Percentiles rank a stretch among this genome's conserved stretches.
Conservation (phyloP, 2,113 vertebrate species). For the Passer montanus region DNA sequence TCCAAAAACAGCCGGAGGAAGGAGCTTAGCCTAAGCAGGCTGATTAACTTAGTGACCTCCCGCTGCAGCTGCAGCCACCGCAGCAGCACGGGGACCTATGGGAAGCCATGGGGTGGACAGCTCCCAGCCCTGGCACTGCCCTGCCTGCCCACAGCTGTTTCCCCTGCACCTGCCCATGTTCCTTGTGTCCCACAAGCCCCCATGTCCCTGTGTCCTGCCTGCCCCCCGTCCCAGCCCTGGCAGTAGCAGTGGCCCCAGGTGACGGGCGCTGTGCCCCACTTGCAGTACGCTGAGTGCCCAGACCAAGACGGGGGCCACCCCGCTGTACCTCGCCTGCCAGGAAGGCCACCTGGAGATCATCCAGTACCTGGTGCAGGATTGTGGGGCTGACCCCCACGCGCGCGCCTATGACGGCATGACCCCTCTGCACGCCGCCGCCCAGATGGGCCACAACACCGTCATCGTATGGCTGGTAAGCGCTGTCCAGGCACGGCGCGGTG, state of each 20-base stretch:
- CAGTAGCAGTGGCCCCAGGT: fast-evolving
- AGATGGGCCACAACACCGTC: conserved; percentile 95
- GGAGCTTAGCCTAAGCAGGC: conserved; percentile 74
- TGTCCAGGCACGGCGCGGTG: not conserved
- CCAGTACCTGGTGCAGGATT: conserved; percentile 94
- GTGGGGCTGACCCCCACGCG: conserved; percentile 84
- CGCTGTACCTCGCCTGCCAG: conserved; percentile 97
- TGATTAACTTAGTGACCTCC: conserved; percentile 74
- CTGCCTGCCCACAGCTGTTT: not conserved
- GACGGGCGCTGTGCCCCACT: not conserved
- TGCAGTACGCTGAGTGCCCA: conserved; percentile 89
- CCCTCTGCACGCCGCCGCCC: conserved; percentile 91
- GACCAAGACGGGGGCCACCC: conserved; percentile 98
- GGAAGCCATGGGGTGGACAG: not conserved
- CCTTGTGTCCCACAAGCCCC: not conserved
- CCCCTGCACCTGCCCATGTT: too few species aligned
- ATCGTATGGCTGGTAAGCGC: conserved; percentile 94
- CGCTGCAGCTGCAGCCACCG: not conserved
- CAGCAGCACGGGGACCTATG: not conserved
- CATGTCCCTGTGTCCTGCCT: not conserved
- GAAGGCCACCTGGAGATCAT: conserved; percentile 96
- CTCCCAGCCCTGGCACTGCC: not conserved
- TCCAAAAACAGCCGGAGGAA: conserved; percentile 85
- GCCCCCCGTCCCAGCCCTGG: fast-evolving
- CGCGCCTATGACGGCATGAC: conserved; percentile 95